phyloP scores from a whole-genome alignment of 2,888 invertebrate genomes.

The Caenorhabditis wallacei region DNA sequence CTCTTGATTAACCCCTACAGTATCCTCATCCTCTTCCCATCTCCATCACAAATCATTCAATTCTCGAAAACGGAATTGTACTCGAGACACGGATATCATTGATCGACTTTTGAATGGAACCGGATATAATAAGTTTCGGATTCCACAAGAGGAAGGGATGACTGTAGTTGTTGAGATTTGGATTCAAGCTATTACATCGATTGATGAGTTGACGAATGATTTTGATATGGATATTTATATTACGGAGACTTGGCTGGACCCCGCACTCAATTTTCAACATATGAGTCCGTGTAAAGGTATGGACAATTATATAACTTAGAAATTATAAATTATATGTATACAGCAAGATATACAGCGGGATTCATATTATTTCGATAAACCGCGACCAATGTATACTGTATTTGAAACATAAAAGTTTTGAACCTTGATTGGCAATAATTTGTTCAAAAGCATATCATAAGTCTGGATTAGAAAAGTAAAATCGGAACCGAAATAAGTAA shows the following conservation, averaged over 20 bases:
- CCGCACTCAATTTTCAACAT: conserved; percentile 72
- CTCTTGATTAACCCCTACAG: conserved; percentile 10
- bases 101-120: conserved; percentile 82
- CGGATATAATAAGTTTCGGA: conserved; percentile 82
- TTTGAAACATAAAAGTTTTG: too few relatives aligned
- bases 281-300: conserved; percentile 75
- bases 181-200: conserved; percentile 77
- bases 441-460: too few relatives aligned
- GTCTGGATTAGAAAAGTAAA: too few relatives aligned
- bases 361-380: too few relatives aligned
- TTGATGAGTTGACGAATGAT: conserved; percentile 77
- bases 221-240: conserved; percentile 80
- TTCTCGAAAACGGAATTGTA: conserved; percentile 74
- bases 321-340: too few relatives aligned
- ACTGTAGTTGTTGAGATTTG: conserved; percentile 75
- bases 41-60: conserved; percentile 37
- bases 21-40: conserved; percentile 36
- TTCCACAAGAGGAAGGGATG: conserved; percentile 78
- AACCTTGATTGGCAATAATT: too few relatives aligned
- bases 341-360: too few relatives aligned
- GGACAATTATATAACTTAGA: not conserved
- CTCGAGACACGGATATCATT: conserved; percentile 80
- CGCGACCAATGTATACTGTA: too few relatives aligned
- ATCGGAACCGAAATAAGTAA: too few relatives aligned
- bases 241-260: conserved; percentile 77